A percentile compares a stretch with the other conserved stretches of the same genome.
Evolutionary conservation across 1,140 invertebrate genomes (phyloP).

Genomic region (Panagrolaimus sp.): DNA sequence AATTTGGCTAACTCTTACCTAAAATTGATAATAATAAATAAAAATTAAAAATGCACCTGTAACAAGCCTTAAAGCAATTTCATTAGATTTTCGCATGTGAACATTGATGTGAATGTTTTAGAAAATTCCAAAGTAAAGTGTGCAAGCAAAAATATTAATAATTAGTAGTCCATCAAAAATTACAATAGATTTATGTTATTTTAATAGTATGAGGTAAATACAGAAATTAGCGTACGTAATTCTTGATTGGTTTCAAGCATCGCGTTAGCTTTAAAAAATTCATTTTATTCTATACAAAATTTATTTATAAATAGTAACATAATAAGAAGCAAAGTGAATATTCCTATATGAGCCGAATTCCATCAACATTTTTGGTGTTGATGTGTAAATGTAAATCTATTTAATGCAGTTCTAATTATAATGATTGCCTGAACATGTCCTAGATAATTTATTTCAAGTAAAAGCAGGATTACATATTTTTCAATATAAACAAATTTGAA

Average conservation of each 20-base stretch:
- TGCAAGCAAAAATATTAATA: conserved; percentile 27
- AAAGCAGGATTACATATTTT: conserved; percentile 22
- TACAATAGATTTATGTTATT: conserved; percentile 14
- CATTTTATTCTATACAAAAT: conserved; percentile 26
- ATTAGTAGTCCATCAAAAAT: conserved; percentile 32
- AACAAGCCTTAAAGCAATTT: conserved; percentile 26
- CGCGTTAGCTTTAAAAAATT: conserved; percentile 14
- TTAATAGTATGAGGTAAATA: conserved; percentile 1
- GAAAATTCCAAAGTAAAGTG: conserved; percentile 31
- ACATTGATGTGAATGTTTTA: conserved; percentile 27
- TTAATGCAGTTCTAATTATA: conserved; percentile 36
- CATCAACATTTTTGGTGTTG: conserved; percentile 22
- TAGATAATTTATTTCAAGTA: conserved; percentile 31
- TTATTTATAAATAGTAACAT: conserved; percentile 29
- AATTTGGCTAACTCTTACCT: conserved; percentile 22
- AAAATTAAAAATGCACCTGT: conserved; percentile 32
- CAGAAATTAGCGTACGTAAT: conserved; percentile 20
- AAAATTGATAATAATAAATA: conserved; percentile 27
- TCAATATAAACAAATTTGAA: conserved; percentile 22
- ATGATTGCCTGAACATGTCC: conserved; percentile 39
- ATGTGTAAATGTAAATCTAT: conserved; percentile 22
- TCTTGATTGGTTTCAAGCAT: conserved; percentile 16
- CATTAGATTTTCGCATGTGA: conserved; percentile 23
- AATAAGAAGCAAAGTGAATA: conserved; percentile 27
- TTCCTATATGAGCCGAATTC: conserved; percentile 24